A percentile compares a stretch with the other conserved stretches of the same genome.
These are phyloP conservation scores for Panzeria rudis DNA, from an alignment of 2,888 invertebrate species.

Conservation along the genomic window DNA sequence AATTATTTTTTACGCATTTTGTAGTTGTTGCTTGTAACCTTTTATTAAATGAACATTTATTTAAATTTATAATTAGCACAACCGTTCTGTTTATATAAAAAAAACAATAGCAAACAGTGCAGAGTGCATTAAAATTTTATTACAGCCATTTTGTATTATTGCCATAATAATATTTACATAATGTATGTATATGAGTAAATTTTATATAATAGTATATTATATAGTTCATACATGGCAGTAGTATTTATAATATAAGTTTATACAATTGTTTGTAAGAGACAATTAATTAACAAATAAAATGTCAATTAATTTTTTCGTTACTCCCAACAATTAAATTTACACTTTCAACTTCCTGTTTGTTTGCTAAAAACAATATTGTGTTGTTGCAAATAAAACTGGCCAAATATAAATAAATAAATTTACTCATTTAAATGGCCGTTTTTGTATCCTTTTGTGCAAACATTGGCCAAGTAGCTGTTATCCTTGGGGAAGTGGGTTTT, in stretches of 20 bases:
- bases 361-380: conserved; percentile 47
- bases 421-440: conserved; percentile 37
- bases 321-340: conserved; percentile 79
- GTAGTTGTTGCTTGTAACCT: neutral
- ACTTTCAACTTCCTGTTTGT: conserved; percentile 53
- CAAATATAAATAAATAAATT: conserved; percentile 56
- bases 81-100: conserved; percentile 28
- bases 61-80: conserved; percentile 69
- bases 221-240: neutral
- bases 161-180: conserved; percentile 64
- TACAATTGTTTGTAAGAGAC: conserved; percentile 72
- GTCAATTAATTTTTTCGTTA: conserved; percentile 81
- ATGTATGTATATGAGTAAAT: conserved; percentile 16
- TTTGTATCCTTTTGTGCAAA: conserved; percentile 15
- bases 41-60: conserved; percentile 60
- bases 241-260: conserved; percentile 23
- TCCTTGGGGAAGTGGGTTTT: conserved; percentile 36
- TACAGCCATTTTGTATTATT: conserved; percentile 60
- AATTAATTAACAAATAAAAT: conserved; percentile 83
- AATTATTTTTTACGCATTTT: conserved; percentile 29
- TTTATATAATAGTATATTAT: conserved; percentile 14
- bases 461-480: neutral
- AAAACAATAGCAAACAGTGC: neutral
- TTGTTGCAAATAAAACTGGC: conserved; percentile 46
- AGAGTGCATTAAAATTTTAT: conserved; percentile 68